Conservation (phyloP, 2,113 vertebrate species). For the Cariama cristata region DNA sequence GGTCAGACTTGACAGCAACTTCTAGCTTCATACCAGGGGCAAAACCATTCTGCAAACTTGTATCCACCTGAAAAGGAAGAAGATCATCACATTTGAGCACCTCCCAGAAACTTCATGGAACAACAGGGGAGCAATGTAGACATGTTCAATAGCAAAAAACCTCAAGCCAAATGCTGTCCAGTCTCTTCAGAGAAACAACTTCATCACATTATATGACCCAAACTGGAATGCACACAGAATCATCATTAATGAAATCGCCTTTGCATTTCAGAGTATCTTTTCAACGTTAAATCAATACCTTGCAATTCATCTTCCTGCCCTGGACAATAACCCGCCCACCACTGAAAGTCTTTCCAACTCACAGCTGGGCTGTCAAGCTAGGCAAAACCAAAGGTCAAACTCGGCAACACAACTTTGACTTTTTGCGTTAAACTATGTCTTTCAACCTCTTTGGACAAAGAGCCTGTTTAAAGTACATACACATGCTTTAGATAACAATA, state of each 20-base stretch:
- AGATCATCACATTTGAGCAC: neutral
- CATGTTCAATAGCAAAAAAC: neutral
- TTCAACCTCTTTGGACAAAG: neutral
- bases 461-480: neutral
- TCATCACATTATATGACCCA: neutral
- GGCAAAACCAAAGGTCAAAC: neutral
- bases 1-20: conserved; percentile 86
- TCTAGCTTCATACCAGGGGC: conserved; percentile 97
- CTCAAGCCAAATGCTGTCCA: neutral
- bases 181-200: neutral
- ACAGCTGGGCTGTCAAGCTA: neutral
- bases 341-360: neutral
- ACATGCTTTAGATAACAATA: neutral
- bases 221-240: neutral
- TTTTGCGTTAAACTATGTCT: neutral
- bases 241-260: neutral
- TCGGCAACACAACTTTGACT: neutral
- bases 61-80: conserved; percentile 86
- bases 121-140: neutral
- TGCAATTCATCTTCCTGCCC: neutral
- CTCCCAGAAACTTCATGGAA: neutral
- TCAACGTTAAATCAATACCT: neutral
- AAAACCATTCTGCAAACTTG: conserved; percentile 92
- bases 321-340: neutral
- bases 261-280: neutral